phyloP scores from a whole-genome alignment of 1,140 invertebrate genomes.

The Papilio helenus region DNA sequence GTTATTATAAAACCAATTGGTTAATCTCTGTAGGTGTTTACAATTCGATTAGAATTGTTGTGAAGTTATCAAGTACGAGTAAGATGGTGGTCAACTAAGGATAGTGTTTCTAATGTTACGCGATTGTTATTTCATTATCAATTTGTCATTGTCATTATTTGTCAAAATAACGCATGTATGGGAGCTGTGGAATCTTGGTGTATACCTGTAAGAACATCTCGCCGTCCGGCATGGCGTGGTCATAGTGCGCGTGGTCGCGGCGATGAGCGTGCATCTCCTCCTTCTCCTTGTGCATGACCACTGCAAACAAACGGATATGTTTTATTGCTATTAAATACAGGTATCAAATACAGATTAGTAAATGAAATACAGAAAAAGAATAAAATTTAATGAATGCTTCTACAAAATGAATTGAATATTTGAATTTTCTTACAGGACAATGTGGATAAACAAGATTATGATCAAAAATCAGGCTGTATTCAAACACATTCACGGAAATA shows the following conservation, averaged over 20 bases:
- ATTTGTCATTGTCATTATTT: no score
- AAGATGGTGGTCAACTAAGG: no score
- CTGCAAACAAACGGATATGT: conserved; percentile 87
- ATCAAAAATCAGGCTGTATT: not conserved
- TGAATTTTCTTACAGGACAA: not conserved
- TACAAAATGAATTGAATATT: not conserved
- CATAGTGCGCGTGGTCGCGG: conserved; percentile 92
- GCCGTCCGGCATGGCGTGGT: conserved; percentile 94
- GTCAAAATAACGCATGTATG: no score
- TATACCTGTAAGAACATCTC: conserved; percentile 97
- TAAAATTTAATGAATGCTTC: no score
- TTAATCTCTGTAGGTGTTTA: no score
- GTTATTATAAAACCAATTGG: no score
- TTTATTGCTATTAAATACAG: conserved; percentile 8
- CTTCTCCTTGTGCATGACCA: conserved; percentile 96
- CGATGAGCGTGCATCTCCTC: conserved; percentile 88
- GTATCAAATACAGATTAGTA: not conserved
- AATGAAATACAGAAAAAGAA: no score
- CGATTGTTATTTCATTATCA: no score
- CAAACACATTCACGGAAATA: not conserved
- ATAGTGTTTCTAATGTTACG: no score
- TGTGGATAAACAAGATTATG: not conserved
- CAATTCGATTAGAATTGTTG: no score
- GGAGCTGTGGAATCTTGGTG: no score
- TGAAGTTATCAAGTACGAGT: no score